Evolutionary conservation across 2,888 invertebrate genomes (phyloP), one percentile per base, ranked within the genome.

Genomic region (Plagodis dolabraria): DNA sequence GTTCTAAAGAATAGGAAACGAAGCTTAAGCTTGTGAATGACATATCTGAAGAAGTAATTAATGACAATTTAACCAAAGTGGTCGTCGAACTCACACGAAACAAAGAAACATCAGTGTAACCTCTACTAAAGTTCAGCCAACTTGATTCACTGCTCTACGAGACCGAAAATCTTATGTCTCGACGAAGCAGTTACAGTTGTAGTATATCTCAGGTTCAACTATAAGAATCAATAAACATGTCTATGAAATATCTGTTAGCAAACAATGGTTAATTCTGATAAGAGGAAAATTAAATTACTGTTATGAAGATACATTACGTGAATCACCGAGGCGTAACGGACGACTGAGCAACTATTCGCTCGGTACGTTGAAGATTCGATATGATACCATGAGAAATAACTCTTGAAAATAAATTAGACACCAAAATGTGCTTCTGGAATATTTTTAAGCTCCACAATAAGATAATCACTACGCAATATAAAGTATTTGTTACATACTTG

Each of bases 261-360:
- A 76, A 77, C 77, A 79, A 80, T 76, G 72, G 74, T 74, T 69
- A 68, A 74, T 74, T 71, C 63, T 57, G 75, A 68, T 70, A 69
- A 69, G 70, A 74, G 65, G 59, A 53, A 64, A 77, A 73, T 77
- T 72, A 72, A 75, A 75, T 75, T 70, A 73, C 75, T 69, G 71
- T 60, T 69, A 72, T 69, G 73, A 72, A 67, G 73, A 71, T 69
- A 68, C 65, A 69, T 73, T 64, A 68, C 61, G 63, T 53, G 63
- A 77, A 69, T 56, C 60, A 60, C 52, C 71, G 71, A 70, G 60
- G 69, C 74, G 60, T 79, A 68, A 71, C 69, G 64, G 68, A 72
- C 68, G 63, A 57, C 57, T 54, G 64, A 55, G 57, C 53, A 46
- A 36, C 53, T 59, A 60, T 50, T 47, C 40, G 55, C 43, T 47